Conservation (phyloP, 2,113 vertebrate species). For the Phylloscopus trochilus region DNA sequence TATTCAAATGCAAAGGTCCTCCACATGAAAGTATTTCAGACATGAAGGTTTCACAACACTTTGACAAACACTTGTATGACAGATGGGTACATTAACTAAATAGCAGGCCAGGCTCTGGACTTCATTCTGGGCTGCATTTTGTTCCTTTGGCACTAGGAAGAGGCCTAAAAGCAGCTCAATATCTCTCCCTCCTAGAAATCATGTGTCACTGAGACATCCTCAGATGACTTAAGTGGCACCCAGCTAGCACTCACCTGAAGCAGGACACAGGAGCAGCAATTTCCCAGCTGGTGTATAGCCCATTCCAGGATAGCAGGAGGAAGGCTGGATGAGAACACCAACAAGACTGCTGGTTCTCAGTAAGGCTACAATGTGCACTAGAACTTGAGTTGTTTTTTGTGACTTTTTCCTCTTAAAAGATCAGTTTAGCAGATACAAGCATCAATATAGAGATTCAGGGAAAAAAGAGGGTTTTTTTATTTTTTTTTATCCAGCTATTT, state of each 20-base stretch:
- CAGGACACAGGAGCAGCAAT: not conserved
- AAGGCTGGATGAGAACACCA: not conserved
- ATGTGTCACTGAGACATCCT: not conserved
- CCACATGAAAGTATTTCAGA: not conserved
- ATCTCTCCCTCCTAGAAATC: not conserved
- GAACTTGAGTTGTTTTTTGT: not conserved
- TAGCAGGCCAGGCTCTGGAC: not conserved
- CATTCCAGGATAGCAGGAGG: not conserved
- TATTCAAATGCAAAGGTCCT: not conserved
- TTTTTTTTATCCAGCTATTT: not conserved
- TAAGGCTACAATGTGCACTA: not conserved
- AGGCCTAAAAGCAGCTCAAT: not conserved
- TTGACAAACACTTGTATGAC: not conserved
- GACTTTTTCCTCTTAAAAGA: not conserved
- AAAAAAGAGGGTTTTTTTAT: not conserved
- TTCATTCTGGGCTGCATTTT: not conserved
- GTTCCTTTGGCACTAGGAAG: not conserved
- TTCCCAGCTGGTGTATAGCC: not conserved
- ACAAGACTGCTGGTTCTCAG: not conserved
- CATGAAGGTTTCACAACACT: not conserved
- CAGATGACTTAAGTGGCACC: not conserved
- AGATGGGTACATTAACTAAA: not conserved
- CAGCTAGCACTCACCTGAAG: not conserved
- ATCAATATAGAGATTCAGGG: not conserved
- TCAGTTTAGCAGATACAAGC: not conserved